Evolutionary conservation across 2,888 invertebrate species (phyloP).

Genomic region (Anagyrus pseudococci): DNA sequence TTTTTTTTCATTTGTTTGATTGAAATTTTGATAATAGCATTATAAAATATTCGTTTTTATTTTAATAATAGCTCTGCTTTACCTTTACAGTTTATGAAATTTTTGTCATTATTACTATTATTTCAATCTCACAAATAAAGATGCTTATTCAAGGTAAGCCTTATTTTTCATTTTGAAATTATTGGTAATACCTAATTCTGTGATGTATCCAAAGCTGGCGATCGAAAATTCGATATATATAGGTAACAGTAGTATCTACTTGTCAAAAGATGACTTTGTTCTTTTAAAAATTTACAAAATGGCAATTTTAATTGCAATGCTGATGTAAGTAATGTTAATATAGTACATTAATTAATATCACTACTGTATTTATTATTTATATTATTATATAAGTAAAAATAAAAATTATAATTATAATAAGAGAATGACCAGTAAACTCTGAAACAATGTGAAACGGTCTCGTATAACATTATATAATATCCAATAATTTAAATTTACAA

Average conservation of each 20-base stretch:
- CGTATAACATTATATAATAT: conserved; percentile 48
- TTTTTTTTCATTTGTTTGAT: too few relatives aligned
- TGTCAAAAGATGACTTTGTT: conserved; percentile 23
- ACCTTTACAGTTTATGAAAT: conserved; percentile 3
- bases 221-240: conserved; percentile 26
- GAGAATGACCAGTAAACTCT: conserved; percentile 55
- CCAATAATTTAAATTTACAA: conserved; percentile 56
- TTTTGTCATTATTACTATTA: conserved; percentile 7
- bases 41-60: conserved; percentile 30
- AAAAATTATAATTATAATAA: conserved; percentile 32
- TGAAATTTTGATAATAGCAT: conserved; percentile 20
- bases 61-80: conserved; percentile 20
- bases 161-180: conserved; percentile 17
- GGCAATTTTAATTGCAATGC: conserved; percentile 29
- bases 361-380: conserved; percentile 15
- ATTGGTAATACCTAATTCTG: conserved; percentile 23
- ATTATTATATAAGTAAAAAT: conserved; percentile 24
- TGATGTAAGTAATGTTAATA: conserved; percentile 30
- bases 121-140: too few relatives aligned
- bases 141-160: conserved; percentile 10
- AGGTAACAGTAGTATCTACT: conserved; percentile 19
- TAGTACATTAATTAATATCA: conserved; percentile 13
- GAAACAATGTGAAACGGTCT: conserved; percentile 50
- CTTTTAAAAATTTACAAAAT: conserved; percentile 35
- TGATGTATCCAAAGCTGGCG: conserved; percentile 1